phyloP scores from a whole-genome alignment of 2,113 vertebrate genomes.

The Vimba vimba region DNA sequence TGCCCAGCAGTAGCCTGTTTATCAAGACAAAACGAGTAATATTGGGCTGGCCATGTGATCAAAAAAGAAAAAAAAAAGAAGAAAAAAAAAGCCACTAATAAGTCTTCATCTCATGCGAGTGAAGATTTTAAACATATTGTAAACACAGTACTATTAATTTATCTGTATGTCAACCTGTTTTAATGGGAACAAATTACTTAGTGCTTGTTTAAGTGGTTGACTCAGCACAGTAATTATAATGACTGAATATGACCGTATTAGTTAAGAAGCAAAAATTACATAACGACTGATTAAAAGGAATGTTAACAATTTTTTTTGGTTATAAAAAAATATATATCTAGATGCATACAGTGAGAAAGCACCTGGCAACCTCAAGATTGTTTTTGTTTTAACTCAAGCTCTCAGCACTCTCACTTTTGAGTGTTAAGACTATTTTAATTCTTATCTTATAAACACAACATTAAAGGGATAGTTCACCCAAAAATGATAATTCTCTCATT shows the following conservation, averaged over 20 bases:
- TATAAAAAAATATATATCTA: too few species aligned
- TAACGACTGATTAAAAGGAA: too few species aligned
- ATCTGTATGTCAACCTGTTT: neutral
- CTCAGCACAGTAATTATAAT: slow-evolving; percentile 23
- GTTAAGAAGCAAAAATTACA: neutral
- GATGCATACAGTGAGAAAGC: neutral
- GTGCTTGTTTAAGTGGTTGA: slow-evolving; percentile 6
- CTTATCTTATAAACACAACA: neutral
- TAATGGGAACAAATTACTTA: slow-evolving; percentile 18
- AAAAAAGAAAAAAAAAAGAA: neutral
- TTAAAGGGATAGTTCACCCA: too few species aligned
- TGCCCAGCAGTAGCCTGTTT: too few species aligned
- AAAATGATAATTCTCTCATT: too few species aligned
- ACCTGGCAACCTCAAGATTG: too few species aligned
- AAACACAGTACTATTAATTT: neutral
- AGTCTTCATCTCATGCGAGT: neutral
- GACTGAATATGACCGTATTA: slow-evolving; percentile 2
- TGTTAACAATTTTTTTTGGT: neutral
- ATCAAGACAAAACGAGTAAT: too few species aligned
- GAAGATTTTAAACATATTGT: neutral
- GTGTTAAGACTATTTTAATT: neutral
- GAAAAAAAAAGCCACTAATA: neutral
- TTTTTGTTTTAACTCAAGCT: neutral
- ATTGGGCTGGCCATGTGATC: too few species aligned
- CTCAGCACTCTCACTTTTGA: neutral